Conservation (phyloP, 2,113 vertebrate genomes). For the Xerus inauris region DNA sequence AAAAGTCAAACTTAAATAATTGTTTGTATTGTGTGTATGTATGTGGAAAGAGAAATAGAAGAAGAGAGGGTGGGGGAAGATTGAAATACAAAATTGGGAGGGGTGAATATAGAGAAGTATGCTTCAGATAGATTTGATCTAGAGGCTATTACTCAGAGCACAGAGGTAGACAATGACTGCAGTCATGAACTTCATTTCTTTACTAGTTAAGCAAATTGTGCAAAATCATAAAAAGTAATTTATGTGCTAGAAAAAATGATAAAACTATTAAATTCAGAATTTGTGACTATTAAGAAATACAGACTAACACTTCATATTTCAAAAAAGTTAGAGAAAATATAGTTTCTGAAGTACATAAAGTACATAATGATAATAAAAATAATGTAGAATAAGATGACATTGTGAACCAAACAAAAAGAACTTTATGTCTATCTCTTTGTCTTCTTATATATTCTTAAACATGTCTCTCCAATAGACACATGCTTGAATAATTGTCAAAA, state of each 20-base stretch:
- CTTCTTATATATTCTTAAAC: neutral
- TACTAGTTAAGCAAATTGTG: neutral
- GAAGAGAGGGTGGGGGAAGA: accelerated
- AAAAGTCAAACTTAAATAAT: neutral
- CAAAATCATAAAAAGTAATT: constrained; percentile 30
- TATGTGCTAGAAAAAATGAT: neutral
- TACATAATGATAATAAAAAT: neutral
- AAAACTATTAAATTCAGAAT: constrained; percentile 25
- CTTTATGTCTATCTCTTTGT: neutral
- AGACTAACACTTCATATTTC: neutral
- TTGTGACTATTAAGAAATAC: neutral
- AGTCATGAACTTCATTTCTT: neutral
- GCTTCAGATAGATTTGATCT: neutral
- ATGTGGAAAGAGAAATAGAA: neutral
- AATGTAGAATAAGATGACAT: neutral
- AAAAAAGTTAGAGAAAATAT: neutral
- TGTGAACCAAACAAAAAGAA: neutral
- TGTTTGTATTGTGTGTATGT: neutral
- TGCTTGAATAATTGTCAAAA: neutral
- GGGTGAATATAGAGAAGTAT: neutral
- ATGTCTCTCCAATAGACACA: neutral
- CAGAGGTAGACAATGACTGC: neutral
- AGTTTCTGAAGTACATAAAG: neutral
- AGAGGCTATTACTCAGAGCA: neutral
- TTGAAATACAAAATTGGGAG: neutral